Conservation (phyloP, 2,113 vertebrate species). For the Pyxicephalus adspersus region DNA sequence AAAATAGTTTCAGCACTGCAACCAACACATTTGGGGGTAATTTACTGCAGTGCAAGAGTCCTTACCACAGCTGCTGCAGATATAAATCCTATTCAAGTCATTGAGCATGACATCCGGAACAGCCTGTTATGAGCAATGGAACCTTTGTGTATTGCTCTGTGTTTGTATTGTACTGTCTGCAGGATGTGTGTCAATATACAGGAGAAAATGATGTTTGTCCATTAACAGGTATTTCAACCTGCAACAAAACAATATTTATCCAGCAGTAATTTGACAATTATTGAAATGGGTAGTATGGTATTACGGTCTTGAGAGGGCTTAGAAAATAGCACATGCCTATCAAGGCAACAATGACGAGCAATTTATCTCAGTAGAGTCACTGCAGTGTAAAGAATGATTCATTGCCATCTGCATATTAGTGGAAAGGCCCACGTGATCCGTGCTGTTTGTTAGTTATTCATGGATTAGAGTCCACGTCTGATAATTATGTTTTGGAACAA, state of each 20-base stretch:
- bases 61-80: conserved; percentile 20
- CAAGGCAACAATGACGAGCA: conserved; percentile 9
- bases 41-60: neutral
- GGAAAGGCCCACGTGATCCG: neutral
- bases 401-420: conserved; percentile 33
- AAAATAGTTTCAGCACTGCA: neutral
- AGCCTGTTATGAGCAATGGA: conserved; percentile 31
- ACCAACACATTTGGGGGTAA: neutral
- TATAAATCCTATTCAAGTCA: conserved; percentile 36
- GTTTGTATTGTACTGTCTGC: neutral
- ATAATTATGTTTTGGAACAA: conserved; percentile 4
- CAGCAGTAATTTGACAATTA: conserved; percentile 15
- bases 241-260: conserved; percentile 40
- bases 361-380: conserved; percentile 18
- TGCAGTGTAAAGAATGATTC: conserved; percentile 28
- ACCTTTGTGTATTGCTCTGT: conserved; percentile 23
- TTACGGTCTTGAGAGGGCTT: conserved; percentile 26
- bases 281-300: conserved; percentile 37
- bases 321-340: conserved; percentile 15
- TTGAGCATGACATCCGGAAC: conserved; percentile 40
- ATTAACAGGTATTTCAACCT: conserved; percentile 1
- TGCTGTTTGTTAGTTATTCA: conserved; percentile 10
- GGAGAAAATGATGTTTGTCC: conserved; percentile 24
- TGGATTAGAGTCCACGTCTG: neutral
- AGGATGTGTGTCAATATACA: conserved; percentile 30